Percentiles rank a stretch among this genome's conserved stretches.
Conservation (phyloP, 2,113 vertebrate genomes). For the Ramphastos sulfuratus region DNA sequence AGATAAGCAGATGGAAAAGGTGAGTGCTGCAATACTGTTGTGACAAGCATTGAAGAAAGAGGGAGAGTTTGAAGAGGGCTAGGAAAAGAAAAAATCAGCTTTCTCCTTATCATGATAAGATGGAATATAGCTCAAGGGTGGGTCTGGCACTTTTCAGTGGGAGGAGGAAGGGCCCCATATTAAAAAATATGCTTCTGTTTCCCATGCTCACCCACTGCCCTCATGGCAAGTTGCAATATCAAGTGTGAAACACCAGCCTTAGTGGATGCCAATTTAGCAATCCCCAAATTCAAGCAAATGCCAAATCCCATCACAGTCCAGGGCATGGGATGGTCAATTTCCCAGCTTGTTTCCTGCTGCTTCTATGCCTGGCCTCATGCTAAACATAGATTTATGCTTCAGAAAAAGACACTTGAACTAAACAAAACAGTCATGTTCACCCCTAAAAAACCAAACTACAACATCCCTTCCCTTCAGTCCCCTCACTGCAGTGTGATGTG, state of each 20-base stretch:
- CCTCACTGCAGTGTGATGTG: not conserved
- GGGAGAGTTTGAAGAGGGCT: not conserved
- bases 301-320: not conserved
- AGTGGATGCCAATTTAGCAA: not conserved
- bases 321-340: not conserved
- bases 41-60: not conserved
- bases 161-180: not conserved
- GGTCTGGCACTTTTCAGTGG: not conserved
- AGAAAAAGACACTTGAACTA: not conserved
- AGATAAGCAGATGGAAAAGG: not conserved
- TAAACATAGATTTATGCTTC: not conserved
- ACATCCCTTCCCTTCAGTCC: not conserved
- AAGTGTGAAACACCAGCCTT: not conserved
- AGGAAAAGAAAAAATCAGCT: not conserved
- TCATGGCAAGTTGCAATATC: not conserved
- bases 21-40: not conserved
- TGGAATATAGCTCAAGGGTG: not conserved
- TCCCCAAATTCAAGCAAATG: not conserved
- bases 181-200: not conserved
- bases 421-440: not conserved
- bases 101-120: not conserved
- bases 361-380: not conserved
- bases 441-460: not conserved
- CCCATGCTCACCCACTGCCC: not conserved
- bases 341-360: not conserved